phyloP scores from a whole-genome alignment of 2,888 invertebrate genomes.

The Ceratothoa steindachneri region DNA sequence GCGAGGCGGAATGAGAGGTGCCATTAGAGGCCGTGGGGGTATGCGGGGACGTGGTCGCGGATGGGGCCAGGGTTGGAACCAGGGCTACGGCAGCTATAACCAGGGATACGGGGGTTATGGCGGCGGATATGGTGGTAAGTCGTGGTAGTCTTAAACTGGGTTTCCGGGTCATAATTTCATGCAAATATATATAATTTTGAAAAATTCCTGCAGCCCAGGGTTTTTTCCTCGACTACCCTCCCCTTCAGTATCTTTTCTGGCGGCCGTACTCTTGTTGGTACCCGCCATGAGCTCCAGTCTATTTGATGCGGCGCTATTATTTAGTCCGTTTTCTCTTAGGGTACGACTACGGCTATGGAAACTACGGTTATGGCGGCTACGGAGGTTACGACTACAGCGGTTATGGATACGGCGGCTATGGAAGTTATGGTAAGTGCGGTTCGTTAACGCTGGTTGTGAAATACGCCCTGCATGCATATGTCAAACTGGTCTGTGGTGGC shows the following conservation, averaged over 20 bases:
- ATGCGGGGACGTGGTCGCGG: conserved; percentile 58
- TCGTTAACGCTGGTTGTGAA: not conserved
- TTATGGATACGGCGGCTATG: conserved; percentile 45
- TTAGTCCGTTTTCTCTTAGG: too few species aligned
- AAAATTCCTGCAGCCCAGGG: not conserved
- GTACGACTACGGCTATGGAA: too few species aligned
- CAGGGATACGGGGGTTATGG: conserved; percentile 25
- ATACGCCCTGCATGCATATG: not conserved
- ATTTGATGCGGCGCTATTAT: too few species aligned
- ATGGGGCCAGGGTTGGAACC: conserved; percentile 52
- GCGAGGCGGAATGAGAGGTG: conserved; percentile 46
- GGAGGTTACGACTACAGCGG: conserved; percentile 43
- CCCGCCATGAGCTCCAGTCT: too few species aligned
- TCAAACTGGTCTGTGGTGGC: not conserved
- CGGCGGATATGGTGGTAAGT: conserved; percentile 21
- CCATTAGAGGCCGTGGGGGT: conserved; percentile 49
- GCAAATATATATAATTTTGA: too few species aligned
- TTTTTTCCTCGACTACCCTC: not conserved
- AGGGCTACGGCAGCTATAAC: conserved; percentile 17
- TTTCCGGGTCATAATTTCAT: too few species aligned
- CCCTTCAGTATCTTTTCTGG: too few species aligned
- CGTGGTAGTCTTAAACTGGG: too few species aligned
- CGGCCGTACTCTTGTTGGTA: too few species aligned
- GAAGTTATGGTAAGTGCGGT: conserved; percentile 43
- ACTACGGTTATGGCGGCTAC: conserved; percentile 40